Evolutionary conservation across 2,113 vertebrate species (phyloP).

Genomic region (Anoura caudifer): DNA sequence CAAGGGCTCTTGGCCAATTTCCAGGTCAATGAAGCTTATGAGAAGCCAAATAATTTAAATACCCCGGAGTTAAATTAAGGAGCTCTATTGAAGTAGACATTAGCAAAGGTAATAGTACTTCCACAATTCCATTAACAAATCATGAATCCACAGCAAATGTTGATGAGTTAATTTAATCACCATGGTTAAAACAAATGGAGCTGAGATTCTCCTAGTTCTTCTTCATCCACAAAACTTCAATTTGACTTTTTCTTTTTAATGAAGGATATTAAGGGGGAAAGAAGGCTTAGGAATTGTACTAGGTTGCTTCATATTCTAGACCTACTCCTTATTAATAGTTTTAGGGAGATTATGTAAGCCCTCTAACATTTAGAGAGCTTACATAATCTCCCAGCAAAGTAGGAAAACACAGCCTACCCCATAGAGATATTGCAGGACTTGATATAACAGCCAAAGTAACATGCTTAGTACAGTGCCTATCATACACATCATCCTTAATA

Average conservation of each 20-base stretch:
- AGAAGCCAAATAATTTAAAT: conserved; percentile 51
- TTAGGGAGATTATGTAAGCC: not conserved
- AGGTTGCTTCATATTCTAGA: not conserved
- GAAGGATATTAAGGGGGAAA: conserved; percentile 43
- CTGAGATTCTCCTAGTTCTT: conserved; percentile 45
- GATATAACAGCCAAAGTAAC: not conserved
- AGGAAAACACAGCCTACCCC: not conserved
- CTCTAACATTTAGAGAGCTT: not conserved
- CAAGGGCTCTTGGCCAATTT: conserved; percentile 37
- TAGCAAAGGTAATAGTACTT: conserved; percentile 55
- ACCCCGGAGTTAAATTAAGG: conserved; percentile 47
- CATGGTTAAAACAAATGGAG: conserved; percentile 53
- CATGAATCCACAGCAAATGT: conserved; percentile 59
- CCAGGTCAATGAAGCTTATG: conserved; percentile 45
- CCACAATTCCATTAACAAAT: conserved; percentile 51
- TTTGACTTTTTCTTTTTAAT: conserved; percentile 8
- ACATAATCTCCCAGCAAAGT: not conserved
- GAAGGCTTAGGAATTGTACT: conserved; percentile 1
- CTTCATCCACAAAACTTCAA: conserved; percentile 36
- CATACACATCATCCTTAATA: not conserved
- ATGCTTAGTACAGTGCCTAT: not conserved
- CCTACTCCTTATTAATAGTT: conserved; percentile 1
- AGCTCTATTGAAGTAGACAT: conserved; percentile 41
- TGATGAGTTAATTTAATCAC: conserved; percentile 56
- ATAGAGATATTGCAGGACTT: not conserved